These are phyloP conservation scores for Nematopogon swammerdamellus DNA, from an alignment of 2,888 invertebrate genomes.

Conservation along the genomic window DNA sequence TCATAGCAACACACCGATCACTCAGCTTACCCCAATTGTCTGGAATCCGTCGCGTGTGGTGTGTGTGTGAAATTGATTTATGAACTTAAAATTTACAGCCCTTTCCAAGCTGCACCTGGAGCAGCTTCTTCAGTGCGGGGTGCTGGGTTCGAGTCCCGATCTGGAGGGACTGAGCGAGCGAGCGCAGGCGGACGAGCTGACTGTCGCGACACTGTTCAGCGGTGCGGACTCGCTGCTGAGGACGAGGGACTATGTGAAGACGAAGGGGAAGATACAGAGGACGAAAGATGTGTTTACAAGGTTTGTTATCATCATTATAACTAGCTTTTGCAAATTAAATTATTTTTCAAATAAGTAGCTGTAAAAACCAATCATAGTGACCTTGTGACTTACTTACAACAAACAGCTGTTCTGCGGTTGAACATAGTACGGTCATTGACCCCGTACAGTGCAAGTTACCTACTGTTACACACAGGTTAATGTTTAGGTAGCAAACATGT, in stretches of 20 bases:
- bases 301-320: conserved; percentile 39
- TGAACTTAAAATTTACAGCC: conserved; percentile 42
- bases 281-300: conserved; percentile 45
- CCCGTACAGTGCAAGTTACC: too few species aligned
- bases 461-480: too few species aligned
- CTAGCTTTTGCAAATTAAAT: conserved; percentile 2
- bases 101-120: conserved; percentile 51
- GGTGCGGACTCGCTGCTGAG: conserved; percentile 55
- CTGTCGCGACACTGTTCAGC: conserved; percentile 54
- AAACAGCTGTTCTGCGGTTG: too few species aligned
- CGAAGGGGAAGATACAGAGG: conserved; percentile 50
- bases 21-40: too few species aligned
- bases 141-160: conserved; percentile 24
- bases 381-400: too few species aligned
- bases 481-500: too few species aligned
- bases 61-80: too few species aligned
- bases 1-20: too few species aligned
- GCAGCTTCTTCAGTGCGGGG: conserved; percentile 45
- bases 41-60: too few species aligned
- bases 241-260: conserved; percentile 40
- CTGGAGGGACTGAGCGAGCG: conserved; percentile 34
- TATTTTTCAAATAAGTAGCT: not conserved
- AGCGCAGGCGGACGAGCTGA: conserved; percentile 54
- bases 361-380: too few species aligned
- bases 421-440: too few species aligned